Evolutionary conservation across 2,797 vertebrate genomes (phyloP).

Genomic region (Notolabrus celidotus): DNA sequence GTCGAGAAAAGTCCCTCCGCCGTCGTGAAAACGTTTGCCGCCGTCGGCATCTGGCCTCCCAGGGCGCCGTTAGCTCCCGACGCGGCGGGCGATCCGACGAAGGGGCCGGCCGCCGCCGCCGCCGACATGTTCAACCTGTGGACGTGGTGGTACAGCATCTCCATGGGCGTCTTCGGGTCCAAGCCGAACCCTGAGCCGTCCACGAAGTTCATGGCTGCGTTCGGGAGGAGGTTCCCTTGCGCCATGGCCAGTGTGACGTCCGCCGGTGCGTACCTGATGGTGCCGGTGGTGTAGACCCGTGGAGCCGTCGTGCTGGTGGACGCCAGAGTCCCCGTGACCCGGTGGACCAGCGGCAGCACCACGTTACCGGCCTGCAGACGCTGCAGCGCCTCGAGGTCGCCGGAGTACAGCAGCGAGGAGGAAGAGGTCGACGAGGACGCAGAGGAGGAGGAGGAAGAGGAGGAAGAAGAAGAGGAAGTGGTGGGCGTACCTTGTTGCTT

Average conservation of each 20-base stretch:
- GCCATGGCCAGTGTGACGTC: slow-evolving; percentile 97
- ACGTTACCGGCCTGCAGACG: slow-evolving; percentile 96
- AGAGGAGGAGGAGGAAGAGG: slow-evolving; percentile 86
- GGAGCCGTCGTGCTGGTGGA: slow-evolving; percentile 92
- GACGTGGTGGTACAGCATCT: slow-evolving; percentile 99
- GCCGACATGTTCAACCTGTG: slow-evolving; percentile 98
- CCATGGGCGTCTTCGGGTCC: slow-evolving; percentile 99
- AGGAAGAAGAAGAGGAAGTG: slow-evolving; percentile 89
- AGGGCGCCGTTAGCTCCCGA: slow-evolving; percentile 85
- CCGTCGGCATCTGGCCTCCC: slow-evolving; percentile 91
- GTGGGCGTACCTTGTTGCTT: slow-evolving; percentile 93
- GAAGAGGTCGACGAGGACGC: slow-evolving; percentile 84
- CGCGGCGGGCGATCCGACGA: slow-evolving; percentile 86
- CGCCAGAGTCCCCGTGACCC: slow-evolving; percentile 93
- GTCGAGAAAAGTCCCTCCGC: slow-evolving; percentile 99
- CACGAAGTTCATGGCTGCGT: slow-evolving; percentile 96
- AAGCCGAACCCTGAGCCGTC: slow-evolving; percentile 94
- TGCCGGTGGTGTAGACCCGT: slow-evolving; percentile 98
- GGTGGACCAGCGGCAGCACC: slow-evolving; percentile 95
- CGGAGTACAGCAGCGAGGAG: slow-evolving; percentile 93
- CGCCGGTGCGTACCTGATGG: slow-evolving; percentile 98
- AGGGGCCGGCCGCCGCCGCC: slow-evolving; percentile 88
- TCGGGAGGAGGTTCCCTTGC: slow-evolving; percentile 97
- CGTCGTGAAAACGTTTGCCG: slow-evolving; percentile 96
- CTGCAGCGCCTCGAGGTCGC: slow-evolving; percentile 96